Evolutionary conservation across 92 coral and sea anemone species (phyloP), one percentile per base, ranked within the genome.

Genomic region (Umimayanthus chanpuru): DNA sequence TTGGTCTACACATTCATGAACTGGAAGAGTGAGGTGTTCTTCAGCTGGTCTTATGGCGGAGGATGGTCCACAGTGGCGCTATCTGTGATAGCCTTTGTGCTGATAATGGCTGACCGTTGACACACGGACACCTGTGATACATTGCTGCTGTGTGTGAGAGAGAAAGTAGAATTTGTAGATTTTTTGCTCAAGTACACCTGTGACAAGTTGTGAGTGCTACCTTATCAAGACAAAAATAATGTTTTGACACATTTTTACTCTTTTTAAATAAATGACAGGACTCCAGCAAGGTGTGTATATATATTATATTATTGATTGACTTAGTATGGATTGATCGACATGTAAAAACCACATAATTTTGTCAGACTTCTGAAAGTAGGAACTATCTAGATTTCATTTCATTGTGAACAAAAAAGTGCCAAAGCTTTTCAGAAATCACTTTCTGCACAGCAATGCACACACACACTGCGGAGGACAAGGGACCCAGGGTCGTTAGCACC

Each of bases 51-150:
- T 0, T 97, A 97, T 81, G 99, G 99, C 0, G 97, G 98, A 14
- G 99, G 99, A 20, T 97, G 99, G 99, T 95, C 99, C 0, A 95
- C 99, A 0, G 98, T 97, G 29, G 99, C 99, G 0, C 91, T 97
- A 86, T 96, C 99, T 9, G 81, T 97, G 81, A 97, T 97, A 86
- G 99, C 98, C 58, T 75, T 97, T 77, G 96, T 97, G 15, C 89
- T 97, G 32, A 90, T 97, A 53, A 94, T 95, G 98, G 99, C 99
- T 2, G 99, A 97, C 88, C 98, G 99, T 88, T 97, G 95, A 97
- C 77, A 44, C 81, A 58, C 67, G 10, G 67, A 58, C 67, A 58
- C n/a, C 6, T 18, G 25, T 21, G 67, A 58, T 58, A 0, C 67
- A 58, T 58, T 58, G 67, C 67, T 58, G 2, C 36, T 32, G 36